phyloP scores from a whole-genome alignment of 2,797 vertebrate genomes.

The Sorex maritimensis region DNA sequence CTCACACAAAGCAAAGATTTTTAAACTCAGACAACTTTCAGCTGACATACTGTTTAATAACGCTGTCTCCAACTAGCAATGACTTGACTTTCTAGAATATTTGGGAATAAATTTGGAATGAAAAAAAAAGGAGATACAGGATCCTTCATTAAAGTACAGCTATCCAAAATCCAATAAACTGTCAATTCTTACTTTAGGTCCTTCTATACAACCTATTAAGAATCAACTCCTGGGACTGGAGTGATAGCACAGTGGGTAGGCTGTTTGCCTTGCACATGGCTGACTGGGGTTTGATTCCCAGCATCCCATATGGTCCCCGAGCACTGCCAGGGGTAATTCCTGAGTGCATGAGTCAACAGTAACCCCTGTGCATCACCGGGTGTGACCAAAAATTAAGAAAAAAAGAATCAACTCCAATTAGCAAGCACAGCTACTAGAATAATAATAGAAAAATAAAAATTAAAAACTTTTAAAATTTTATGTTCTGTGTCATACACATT shows the following conservation, averaged over 20 bases:
- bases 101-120: conserved; percentile 52
- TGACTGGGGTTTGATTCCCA: too few relatives aligned
- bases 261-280: too few relatives aligned
- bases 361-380: too few relatives aligned
- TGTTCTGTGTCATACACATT: too few relatives aligned
- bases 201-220: conserved; percentile 54
- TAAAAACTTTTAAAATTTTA: too few relatives aligned
- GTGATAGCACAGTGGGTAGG: too few relatives aligned
- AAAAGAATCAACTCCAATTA: conserved; percentile 6
- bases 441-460: too few relatives aligned
- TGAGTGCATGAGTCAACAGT: too few relatives aligned
- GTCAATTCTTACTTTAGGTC: conserved; percentile 38
- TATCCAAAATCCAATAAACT: conserved; percentile 43
- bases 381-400: too few relatives aligned
- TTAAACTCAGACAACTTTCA: conserved; percentile 42
- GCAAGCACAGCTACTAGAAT: too few relatives aligned
- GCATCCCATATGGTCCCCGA: too few relatives aligned
- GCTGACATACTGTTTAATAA: conserved; percentile 41
- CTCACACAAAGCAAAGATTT: conserved; percentile 35
- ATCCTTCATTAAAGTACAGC: conserved; percentile 58
- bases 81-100: background rate
- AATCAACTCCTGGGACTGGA: background rate
- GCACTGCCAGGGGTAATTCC: too few relatives aligned
- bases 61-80: conserved; percentile 41
- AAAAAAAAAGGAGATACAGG: conserved; percentile 18